Evolutionary conservation across 2,888 invertebrate genomes (phyloP).

Genomic region (Platynereis dumerilii): DNA sequence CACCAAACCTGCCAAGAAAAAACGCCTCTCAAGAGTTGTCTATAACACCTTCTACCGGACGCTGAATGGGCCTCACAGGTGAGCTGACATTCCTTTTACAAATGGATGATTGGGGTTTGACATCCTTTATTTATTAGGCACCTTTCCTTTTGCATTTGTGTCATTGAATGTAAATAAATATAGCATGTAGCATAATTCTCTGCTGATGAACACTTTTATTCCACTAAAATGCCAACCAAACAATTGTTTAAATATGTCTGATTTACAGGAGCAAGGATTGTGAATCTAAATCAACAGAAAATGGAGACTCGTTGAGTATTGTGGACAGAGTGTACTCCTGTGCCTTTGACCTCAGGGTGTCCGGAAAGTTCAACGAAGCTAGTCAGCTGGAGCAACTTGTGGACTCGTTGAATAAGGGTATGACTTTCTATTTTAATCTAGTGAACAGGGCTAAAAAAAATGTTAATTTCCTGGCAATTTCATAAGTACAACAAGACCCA

Average conservation of each 20-base stretch:
- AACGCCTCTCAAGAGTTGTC: slow-evolving; percentile 38
- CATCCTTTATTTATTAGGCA: too few species aligned
- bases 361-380: slow-evolving; percentile 47
- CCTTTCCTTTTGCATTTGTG: too few species aligned
- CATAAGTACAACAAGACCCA: too few species aligned
- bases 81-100: slow-evolving; percentile 5
- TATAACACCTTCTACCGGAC: slow-evolving; percentile 44
- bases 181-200: not conserved
- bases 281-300: not conserved
- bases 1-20: slow-evolving; percentile 35
- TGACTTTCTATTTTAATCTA: not conserved
- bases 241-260: too few species aligned
- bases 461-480: too few species aligned
- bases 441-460: not conserved
- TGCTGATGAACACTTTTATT: slow-evolving; percentile 2
- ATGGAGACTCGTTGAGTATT: slow-evolving; percentile 5
- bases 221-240: not conserved
- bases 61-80: slow-evolving; percentile 42
- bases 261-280: not conserved
- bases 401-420: slow-evolving; percentile 18
- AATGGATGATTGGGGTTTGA: too few species aligned
- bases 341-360: slow-evolving; percentile 39
- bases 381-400: slow-evolving; percentile 44
- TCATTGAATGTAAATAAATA: too few species aligned
- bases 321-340: not conserved